Evolutionary conservation across 2,113 vertebrate genomes (phyloP).

Genomic region (Ammodytes marinus): DNA sequence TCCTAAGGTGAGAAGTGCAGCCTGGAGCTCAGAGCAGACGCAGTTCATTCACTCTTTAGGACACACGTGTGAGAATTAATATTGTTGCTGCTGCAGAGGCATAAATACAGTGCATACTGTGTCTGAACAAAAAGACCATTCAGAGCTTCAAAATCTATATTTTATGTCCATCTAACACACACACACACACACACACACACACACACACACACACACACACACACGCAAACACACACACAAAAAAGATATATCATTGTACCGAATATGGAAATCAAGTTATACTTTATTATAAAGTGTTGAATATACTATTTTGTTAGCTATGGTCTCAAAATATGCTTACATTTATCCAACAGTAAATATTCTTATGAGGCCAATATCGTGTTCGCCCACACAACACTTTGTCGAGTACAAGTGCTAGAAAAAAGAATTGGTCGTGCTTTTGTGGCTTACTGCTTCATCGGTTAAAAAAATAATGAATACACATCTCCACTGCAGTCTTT

Average conservation of each 20-base stretch:
- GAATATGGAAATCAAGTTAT: not conserved
- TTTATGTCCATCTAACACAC: not conserved
- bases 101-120: not conserved
- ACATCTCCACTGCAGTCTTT: not conserved
- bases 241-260: not conserved
- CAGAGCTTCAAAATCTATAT: not conserved
- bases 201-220: not conserved
- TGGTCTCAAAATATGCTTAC: not conserved
- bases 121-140: not conserved
- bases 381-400: not conserved
- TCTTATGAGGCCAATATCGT: not conserved
- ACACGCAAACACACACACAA: no score
- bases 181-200: not conserved
- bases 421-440: not conserved
- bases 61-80: not conserved
- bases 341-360: not conserved
- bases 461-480: no score
- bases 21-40: not conserved
- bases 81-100: not conserved
- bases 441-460: not conserved
- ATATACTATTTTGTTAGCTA: not conserved
- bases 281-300: not conserved
- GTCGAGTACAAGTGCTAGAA: not conserved
- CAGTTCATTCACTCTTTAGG: slow-evolving; percentile 7
- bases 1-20: slow-evolving; percentile 91